These are phyloP conservation scores for Galerucella nymphaeae DNA, from an alignment of 2,888 invertebrate genomes.

Conservation along the genomic window DNA sequence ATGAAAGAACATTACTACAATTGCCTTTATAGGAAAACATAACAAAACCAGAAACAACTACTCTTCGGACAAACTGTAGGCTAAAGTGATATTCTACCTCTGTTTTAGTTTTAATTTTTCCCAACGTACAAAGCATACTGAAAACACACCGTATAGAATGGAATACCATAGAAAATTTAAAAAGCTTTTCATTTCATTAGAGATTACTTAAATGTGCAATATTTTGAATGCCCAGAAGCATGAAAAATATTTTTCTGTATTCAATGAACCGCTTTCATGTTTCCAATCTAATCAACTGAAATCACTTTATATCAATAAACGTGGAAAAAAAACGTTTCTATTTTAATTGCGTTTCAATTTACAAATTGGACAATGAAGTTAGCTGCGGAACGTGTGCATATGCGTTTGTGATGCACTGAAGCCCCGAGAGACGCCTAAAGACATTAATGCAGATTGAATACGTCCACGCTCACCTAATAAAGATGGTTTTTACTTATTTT, in stretches of 20 bases:
- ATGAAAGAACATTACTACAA: too few species aligned
- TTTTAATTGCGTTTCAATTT: conserved; percentile 62
- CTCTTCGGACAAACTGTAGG: too few species aligned
- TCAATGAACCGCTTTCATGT: conserved; percentile 9
- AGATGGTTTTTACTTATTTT: conserved; percentile 30
- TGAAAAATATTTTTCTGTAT: conserved; percentile 1
- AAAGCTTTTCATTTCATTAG: conserved; percentile 1
- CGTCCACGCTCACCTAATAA: conserved; percentile 38
- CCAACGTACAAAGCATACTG: too few species aligned
- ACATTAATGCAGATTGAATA: conserved; percentile 47
- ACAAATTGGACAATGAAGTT: conserved; percentile 62
- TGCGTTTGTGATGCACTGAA: conserved; percentile 40
- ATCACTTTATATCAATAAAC: conserved; percentile 45
- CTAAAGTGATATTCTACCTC: too few species aligned
- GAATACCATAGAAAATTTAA: background rate
- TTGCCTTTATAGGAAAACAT: too few species aligned
- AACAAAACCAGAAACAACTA: too few species aligned
- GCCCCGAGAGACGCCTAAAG: conserved; percentile 43
- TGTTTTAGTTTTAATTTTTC: too few species aligned
- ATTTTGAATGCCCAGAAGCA: conserved; percentile 3
- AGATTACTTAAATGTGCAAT: background rate
- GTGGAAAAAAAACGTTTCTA: conserved; percentile 45
- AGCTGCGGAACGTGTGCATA: conserved; percentile 57
- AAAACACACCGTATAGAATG: background rate
- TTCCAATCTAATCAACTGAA: conserved; percentile 40